Evolutionary conservation across 2,113 vertebrate genomes (phyloP).

Genomic region (Cathartes aura): DNA sequence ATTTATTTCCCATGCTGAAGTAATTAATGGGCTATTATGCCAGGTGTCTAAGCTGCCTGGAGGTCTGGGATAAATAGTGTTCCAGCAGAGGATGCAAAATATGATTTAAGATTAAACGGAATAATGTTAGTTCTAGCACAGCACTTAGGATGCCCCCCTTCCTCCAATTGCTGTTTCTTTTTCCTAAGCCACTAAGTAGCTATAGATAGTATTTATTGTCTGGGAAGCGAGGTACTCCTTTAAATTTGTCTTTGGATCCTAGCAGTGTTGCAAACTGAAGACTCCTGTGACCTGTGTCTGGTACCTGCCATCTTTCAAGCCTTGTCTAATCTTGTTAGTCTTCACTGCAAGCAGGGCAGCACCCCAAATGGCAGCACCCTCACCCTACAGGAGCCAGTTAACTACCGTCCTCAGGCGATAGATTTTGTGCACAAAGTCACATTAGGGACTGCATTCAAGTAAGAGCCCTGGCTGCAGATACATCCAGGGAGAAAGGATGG

Average conservation of each 20-base stretch:
- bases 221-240: not conserved
- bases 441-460: not conserved
- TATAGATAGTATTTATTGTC: not conserved
- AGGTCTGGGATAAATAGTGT: not conserved
- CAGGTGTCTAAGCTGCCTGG: constrained; percentile 25
- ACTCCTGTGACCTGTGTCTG: not conserved
- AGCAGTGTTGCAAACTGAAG: not conserved
- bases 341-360: not conserved
- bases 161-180: not conserved
- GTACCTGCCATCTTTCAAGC: not conserved
- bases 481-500: not conserved
- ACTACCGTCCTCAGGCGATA: not conserved
- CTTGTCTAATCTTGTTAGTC: not conserved
- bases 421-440: not conserved
- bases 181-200: not conserved
- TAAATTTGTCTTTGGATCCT: not conserved
- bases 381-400: not conserved
- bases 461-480: not conserved
- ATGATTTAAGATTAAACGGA: not conserved
- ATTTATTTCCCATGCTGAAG: constrained; percentile 34
- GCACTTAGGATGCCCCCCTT: not conserved
- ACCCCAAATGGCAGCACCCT: not conserved
- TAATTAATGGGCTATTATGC: constrained; percentile 52
- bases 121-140: not conserved
- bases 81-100: not conserved